Percentiles rank a stretch among this genome's conserved stretches.
Conservation (phyloP, 2,888 invertebrate genomes). For the Crematogaster levior region DNA sequence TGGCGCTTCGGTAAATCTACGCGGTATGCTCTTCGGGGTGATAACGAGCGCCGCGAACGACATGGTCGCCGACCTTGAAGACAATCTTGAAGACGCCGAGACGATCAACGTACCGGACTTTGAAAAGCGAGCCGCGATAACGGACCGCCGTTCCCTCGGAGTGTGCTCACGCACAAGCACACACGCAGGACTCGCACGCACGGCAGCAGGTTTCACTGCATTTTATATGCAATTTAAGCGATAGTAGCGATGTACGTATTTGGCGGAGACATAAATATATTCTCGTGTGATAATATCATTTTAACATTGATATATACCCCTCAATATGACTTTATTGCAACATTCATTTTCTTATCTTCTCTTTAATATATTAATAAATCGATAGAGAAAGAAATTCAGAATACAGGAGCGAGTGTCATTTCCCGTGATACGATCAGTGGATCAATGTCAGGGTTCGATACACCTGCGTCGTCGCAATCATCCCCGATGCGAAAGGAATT, state of each 20-base stretch:
- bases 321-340: slow-evolving; percentile 26
- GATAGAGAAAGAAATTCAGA: background rate
- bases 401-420: background rate
- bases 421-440: slow-evolving; percentile 22
- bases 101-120: background rate
- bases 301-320: background rate
- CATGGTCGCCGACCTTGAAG: slow-evolving; percentile 27
- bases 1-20: slow-evolving; percentile 64
- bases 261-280: slow-evolving; percentile 13
- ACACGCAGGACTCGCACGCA: background rate
- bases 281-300: background rate
- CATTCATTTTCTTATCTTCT: background rate
- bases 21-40: slow-evolving; percentile 26
- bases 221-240: slow-evolving; percentile 1
- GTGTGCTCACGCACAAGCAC: background rate
- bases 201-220: slow-evolving; percentile 8
- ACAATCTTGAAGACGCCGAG: slow-evolving; percentile 6
- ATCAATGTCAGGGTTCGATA: background rate
- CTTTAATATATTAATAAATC: background rate
- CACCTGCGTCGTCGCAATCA: slow-evolving; percentile 31
- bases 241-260: background rate
- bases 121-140: slow-evolving; percentile 9
- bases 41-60: slow-evolving; percentile 38
- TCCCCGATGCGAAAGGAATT: slow-evolving; percentile 10
- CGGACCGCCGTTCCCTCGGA: background rate